Conservation (phyloP, 2,797 vertebrate genomes). For the Alcedo quadribrachys region DNA sequence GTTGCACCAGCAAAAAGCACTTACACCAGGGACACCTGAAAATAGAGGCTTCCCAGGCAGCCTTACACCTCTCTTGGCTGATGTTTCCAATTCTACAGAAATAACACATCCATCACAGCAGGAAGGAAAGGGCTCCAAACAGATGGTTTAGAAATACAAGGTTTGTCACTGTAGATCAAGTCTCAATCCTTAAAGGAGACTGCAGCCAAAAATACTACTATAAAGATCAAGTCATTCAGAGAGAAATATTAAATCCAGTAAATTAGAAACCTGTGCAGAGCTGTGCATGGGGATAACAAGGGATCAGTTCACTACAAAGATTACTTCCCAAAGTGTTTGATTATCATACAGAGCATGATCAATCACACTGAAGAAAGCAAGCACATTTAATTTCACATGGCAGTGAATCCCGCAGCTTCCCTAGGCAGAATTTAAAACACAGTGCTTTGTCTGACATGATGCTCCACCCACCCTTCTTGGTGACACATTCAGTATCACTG, state of each 20-base stretch:
- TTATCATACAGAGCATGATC: neutral
- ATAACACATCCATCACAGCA: neutral
- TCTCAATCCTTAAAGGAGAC: neutral
- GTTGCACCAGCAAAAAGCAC: neutral
- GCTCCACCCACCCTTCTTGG: neutral
- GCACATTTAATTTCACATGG: neutral
- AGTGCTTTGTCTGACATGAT: neutral
- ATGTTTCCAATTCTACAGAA: neutral
- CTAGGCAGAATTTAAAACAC: rapidly evolving
- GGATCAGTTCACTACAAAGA: neutral
- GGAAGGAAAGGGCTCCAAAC: neutral
- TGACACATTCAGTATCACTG: rapidly evolving
- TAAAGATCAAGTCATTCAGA: neutral
- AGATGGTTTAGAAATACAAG: neutral
- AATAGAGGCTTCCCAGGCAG: neutral
- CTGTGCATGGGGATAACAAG: rapidly evolving
- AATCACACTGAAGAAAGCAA: too few relatives aligned
- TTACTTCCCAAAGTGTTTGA: neutral
- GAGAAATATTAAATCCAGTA: neutral
- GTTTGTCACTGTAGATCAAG: neutral
- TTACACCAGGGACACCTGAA: neutral
- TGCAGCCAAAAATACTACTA: neutral
- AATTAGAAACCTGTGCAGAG: neutral
- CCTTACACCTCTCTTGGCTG: neutral
- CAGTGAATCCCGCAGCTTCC: neutral